Percentiles rank a stretch among this genome's conserved stretches.
Evolutionary conservation across 2,797 vertebrate genomes (phyloP).

Genomic region (Todus mexicanus): DNA sequence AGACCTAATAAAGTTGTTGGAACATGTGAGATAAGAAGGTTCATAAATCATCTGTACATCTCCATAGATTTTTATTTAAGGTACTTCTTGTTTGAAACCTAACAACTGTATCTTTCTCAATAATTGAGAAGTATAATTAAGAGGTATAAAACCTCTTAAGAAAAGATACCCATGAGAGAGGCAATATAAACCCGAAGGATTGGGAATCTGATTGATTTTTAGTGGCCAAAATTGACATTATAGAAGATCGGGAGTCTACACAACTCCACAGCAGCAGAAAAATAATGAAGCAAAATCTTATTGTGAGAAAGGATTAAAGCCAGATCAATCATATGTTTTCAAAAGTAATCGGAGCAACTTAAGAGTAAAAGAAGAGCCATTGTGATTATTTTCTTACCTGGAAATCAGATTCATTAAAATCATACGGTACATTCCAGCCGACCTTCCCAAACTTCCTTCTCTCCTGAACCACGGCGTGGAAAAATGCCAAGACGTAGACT

Average conservation of each 20-base stretch:
- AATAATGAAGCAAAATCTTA: not conserved
- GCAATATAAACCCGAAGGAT: not conserved
- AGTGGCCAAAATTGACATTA: not conserved
- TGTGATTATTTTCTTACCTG: slow-evolving; percentile 72
- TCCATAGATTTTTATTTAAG: not conserved
- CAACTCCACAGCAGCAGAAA: not conserved
- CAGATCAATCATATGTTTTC: not conserved
- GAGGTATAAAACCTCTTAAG: not conserved
- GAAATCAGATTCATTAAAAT: slow-evolving; percentile 98
- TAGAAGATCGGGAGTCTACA: not conserved
- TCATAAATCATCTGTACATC: not conserved
- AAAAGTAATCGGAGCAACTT: not conserved
- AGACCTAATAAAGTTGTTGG: slow-evolving; percentile 79
- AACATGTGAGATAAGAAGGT: not conserved
- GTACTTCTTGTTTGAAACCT: not conserved
- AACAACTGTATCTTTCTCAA: not conserved
- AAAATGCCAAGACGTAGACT: slow-evolving; percentile 91
- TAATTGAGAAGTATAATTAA: not conserved
- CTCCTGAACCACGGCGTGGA: slow-evolving; percentile 97
- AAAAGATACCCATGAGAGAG: not conserved
- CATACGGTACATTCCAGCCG: slow-evolving; percentile 93
- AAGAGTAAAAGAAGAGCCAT: not conserved
- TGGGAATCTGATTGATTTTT: not conserved
- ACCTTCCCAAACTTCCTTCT: slow-evolving; percentile 96
- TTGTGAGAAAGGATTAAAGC: not conserved